These are phyloP conservation scores for Myiotriccus ornatus DNA, from an alignment of 2,797 vertebrate species.

Conservation along the genomic window DNA sequence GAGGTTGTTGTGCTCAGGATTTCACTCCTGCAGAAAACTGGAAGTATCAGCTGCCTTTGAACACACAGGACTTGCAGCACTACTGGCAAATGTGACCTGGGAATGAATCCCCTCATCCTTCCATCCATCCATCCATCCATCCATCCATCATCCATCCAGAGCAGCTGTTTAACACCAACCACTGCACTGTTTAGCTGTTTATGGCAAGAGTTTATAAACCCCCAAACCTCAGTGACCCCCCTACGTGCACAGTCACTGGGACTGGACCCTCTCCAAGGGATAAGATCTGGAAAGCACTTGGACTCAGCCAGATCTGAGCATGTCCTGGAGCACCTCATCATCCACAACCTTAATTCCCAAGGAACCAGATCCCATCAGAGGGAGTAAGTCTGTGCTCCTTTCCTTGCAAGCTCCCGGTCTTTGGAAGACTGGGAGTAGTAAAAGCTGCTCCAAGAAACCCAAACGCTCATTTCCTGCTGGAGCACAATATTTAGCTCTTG, in stretches of 20 bases:
- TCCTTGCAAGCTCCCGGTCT: not conserved
- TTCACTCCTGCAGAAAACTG: not conserved
- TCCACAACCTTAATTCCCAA: not conserved
- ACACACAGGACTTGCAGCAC: not conserved
- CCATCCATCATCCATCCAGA: not conserved
- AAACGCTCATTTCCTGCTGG: slow-evolving; percentile 45
- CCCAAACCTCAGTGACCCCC: not conserved
- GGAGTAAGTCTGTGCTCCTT: not conserved
- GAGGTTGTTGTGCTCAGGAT: not conserved
- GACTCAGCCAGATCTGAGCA: not conserved
- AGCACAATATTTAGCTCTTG: not conserved
- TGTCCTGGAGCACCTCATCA: not conserved
- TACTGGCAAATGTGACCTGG: too few relatives aligned
- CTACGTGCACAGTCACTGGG: fast-evolving
- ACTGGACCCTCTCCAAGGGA: not conserved
- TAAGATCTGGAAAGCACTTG: not conserved
- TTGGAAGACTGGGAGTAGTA: not conserved
- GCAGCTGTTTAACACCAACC: not conserved
- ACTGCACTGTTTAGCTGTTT: not conserved
- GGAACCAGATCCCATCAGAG: not conserved
- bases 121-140: not conserved
- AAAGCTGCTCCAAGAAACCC: slow-evolving; percentile 19
- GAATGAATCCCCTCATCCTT: not conserved
- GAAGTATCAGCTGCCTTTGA: not conserved
- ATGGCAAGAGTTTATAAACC: not conserved